Evolutionary conservation across 2,797 vertebrate genomes (phyloP).

Genomic region (Echeneis naucrates): DNA sequence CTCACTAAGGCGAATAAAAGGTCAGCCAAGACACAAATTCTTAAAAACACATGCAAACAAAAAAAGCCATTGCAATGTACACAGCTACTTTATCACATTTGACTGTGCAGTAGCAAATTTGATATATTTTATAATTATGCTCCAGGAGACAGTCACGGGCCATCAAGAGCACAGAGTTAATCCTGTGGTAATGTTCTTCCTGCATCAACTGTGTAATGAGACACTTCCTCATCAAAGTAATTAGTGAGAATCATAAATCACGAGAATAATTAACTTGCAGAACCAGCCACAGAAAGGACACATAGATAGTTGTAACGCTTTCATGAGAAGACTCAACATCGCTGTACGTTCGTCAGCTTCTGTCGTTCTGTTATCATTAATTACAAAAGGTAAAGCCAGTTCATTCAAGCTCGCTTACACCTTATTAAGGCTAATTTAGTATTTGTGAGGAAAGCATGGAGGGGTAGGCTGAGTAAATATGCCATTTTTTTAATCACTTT

Average conservation of each 20-base stretch:
- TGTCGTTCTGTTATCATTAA: background rate
- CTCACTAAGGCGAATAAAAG: background rate
- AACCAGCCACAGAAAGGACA: slow-evolving; percentile 6
- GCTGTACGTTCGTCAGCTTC: background rate
- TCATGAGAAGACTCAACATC: background rate
- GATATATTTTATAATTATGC: background rate
- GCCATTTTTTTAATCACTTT: background rate
- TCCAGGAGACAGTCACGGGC: background rate
- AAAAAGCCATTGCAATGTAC: background rate
- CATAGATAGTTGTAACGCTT: background rate
- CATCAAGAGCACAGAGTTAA: background rate
- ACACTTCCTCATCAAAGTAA: slow-evolving; percentile 10
- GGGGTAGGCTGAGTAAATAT: background rate
- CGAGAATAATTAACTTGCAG: slow-evolving; percentile 7
- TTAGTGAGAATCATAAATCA: background rate
- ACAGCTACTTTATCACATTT: background rate
- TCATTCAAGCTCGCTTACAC: background rate
- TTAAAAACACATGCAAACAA: no score
- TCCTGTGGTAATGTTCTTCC: background rate
- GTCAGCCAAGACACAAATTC: background rate
- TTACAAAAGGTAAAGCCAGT: background rate
- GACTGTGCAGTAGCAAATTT: background rate
- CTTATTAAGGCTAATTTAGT: background rate
- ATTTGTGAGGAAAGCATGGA: slow-evolving; percentile 2
- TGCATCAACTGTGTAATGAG: slow-evolving; percentile 21